Evolutionary conservation across 2,888 invertebrate genomes (phyloP), one percentile per base, ranked within the genome.

Genomic region (Drosophila differens): DNA sequence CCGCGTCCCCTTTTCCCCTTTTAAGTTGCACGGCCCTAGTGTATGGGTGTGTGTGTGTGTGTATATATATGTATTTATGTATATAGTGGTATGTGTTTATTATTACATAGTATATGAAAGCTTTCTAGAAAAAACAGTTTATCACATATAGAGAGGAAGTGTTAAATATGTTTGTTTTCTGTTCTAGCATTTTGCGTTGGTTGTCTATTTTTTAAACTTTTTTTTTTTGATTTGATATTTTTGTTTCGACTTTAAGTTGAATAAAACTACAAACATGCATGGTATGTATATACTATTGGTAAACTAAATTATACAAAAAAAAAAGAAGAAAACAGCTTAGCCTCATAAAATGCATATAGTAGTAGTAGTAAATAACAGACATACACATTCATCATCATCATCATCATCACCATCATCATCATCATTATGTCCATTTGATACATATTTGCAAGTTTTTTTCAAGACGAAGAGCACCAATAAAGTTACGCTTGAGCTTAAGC

Each of bases 111-210:
- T 71, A 67, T 79, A 76, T 82, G 85, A 90, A 91, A 91, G 90
- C 88, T 85, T 90, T 89, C 83, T 82, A 91, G 83, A 88, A 91
- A 91, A 89, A 91, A 85, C 74, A 79, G 76, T 80, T 78, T 89
- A 89, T 89, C 89, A 89, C 89, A 89, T 90, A 88, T 90, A 91
- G 88, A 83, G 85, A 91, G 91, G 91, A 91, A 89, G 91, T 91
- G 88, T 89, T 77, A 82, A 86, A 85, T 83, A 88, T 90, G 84
- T 81, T 74, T 76, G 55, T 75, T 74, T 41, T 70, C 53, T 70
- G 60, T 72, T 51, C 19, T 52, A 55, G 55, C 53, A 22, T 65
- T 19, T 41, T 65, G 61, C 61, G 35, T 35, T 51, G 39, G 30
- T 30, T 63, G 14, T 28, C 32, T 41, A 37, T 65, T 67, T 67